Evolutionary conservation across 2,888 invertebrate genomes (phyloP).

Genomic region (Brenthis hecate): DNA sequence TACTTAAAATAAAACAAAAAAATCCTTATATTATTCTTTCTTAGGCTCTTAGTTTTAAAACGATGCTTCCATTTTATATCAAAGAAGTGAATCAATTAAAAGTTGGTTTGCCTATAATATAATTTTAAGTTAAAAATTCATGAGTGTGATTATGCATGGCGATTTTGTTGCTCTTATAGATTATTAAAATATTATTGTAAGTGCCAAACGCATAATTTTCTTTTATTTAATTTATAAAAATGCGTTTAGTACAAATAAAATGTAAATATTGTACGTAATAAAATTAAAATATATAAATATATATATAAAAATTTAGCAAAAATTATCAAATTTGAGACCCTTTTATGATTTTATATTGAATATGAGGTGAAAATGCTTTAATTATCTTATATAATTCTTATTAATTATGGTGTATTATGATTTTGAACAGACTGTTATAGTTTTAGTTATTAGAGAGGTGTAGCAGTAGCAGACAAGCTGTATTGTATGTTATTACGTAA

Average conservation of each 20-base stretch:
- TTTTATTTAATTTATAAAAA: slow-evolving; percentile 72
- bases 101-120: slow-evolving; percentile 77
- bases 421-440: slow-evolving; percentile 82
- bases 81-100: slow-evolving; percentile 78
- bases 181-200: slow-evolving; percentile 61
- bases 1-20: slow-evolving; percentile 25
- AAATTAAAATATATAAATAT: slow-evolving; percentile 47
- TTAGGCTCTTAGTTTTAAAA: slow-evolving; percentile 74
- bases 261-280: slow-evolving; percentile 76
- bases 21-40: slow-evolving; percentile 45
- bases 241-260: slow-evolving; percentile 61
- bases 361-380: slow-evolving; percentile 82
- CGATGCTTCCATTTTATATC: slow-evolving; percentile 82
- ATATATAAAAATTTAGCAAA: slow-evolving; percentile 64
- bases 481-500: slow-evolving; percentile 35
- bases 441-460: slow-evolving; percentile 71
- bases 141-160: slow-evolving; percentile 80
- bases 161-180: slow-evolving; percentile 74
- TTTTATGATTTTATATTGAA: slow-evolving; percentile 79
- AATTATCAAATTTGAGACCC: slow-evolving; percentile 69
- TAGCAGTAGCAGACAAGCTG: slow-evolving; percentile 38
- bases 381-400: slow-evolving; percentile 79
- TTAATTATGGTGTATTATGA: slow-evolving; percentile 79
- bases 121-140: slow-evolving; percentile 68
- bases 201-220: slow-evolving; percentile 65